Conservation (phyloP, 2,797 vertebrate species). For the Peromyscus attwateri region DNA sequence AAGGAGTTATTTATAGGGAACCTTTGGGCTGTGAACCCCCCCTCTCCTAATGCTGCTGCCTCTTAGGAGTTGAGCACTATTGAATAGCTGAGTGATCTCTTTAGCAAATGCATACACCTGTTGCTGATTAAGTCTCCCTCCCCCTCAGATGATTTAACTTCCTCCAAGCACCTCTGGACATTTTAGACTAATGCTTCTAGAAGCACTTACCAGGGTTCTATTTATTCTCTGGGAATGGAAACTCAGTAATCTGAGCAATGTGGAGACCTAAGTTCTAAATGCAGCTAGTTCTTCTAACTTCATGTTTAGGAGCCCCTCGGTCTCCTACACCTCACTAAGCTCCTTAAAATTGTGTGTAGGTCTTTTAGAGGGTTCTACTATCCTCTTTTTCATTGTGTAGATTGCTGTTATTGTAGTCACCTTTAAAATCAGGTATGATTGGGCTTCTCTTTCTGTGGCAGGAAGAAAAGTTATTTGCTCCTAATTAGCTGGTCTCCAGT, state of each 20-base stretch:
- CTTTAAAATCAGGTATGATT: not conserved
- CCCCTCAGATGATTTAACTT: slow-evolving; percentile 62
- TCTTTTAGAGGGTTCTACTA: slow-evolving; percentile 39
- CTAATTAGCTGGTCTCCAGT: not conserved
- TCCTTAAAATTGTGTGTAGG: not conserved
- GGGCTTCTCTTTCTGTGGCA: not conserved
- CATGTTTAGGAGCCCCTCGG: not conserved
- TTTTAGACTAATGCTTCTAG: slow-evolving; percentile 64
- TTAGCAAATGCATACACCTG: slow-evolving; percentile 81
- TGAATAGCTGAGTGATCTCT: slow-evolving; percentile 73
- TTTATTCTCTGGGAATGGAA: slow-evolving; percentile 16
- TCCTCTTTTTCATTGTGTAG: not conserved
- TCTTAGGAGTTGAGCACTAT: slow-evolving; percentile 69
- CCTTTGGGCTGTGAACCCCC: slow-evolving; percentile 58
- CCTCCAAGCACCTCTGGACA: slow-evolving; percentile 67
- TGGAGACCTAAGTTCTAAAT: not conserved
- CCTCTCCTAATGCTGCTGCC: slow-evolving; percentile 67
- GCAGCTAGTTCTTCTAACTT: not conserved
- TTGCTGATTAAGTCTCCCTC: slow-evolving; percentile 52
- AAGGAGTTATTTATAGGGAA: slow-evolving; percentile 82
- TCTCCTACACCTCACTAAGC: not conserved
- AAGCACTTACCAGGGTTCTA: slow-evolving; percentile 65
- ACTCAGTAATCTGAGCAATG: not conserved
- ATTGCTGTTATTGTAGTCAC: not conserved
- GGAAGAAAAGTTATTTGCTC: not conserved